Evolutionary conservation across 2,888 invertebrate species (phyloP).

Genomic region (Sclerodermus sp.): DNA sequence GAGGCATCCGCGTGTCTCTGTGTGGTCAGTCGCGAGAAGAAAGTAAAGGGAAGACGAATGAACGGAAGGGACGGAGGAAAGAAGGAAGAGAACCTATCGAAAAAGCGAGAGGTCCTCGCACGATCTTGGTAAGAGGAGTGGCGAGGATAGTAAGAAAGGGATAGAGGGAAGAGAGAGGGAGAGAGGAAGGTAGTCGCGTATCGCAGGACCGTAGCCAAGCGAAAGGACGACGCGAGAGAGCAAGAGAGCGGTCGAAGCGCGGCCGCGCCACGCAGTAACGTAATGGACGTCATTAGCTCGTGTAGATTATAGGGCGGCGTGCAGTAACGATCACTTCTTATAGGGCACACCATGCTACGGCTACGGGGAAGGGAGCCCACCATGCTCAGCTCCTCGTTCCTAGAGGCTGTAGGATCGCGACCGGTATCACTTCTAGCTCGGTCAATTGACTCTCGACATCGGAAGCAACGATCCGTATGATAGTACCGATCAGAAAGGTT

Average conservation of each 20-base stretch:
- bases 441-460: too few relatives aligned
- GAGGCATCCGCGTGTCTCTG: not conserved
- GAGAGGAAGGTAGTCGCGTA: constrained; percentile 36
- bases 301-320: constrained; percentile 59
- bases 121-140: constrained; percentile 14
- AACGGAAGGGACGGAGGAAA: too few relatives aligned
- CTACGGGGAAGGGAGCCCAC: constrained; percentile 34
- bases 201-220: constrained; percentile 46
- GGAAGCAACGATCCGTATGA: too few relatives aligned
- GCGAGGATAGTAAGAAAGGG: constrained; percentile 3
- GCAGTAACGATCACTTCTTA: constrained; percentile 58
- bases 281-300: constrained; percentile 58
- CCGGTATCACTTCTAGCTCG: constrained; percentile 12
- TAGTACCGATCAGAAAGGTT: too few relatives aligned
- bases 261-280: constrained; percentile 49
- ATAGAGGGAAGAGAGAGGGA: not conserved
- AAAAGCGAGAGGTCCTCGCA: too few relatives aligned
- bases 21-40: not conserved
- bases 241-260: constrained; percentile 41
- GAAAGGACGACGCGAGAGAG: constrained; percentile 39
- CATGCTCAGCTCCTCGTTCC: constrained; percentile 35
- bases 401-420: constrained; percentile 33
- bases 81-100: too few relatives aligned
- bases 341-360: constrained; percentile 46
- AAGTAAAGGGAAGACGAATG: constrained; percentile 9